Conservation (phyloP, 2,113 vertebrate genomes). For the Euleptes europaea region DNA sequence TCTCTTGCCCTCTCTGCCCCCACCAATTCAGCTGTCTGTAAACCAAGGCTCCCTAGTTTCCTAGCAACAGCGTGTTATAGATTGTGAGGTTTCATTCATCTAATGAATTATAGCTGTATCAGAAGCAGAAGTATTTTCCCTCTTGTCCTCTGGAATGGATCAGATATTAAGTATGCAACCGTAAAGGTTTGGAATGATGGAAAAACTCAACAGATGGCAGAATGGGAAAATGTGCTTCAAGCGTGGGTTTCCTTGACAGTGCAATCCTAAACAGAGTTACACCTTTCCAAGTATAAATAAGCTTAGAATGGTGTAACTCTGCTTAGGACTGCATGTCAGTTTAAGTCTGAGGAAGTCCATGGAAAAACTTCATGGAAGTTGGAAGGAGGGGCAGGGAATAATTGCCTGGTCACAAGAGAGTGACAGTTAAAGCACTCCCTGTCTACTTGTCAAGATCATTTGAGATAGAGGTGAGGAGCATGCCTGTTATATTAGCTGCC, state of each 20-base stretch:
- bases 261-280: too few species aligned
- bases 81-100: neutral
- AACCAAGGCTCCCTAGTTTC: neutral
- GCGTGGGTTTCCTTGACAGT: too few species aligned
- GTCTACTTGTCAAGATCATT: neutral
- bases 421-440: neutral
- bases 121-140: neutral
- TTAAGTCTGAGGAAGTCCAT: neutral
- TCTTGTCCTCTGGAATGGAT: neutral
- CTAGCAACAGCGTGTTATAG: slow-evolving; percentile 14
- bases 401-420: neutral
- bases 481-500: too few species aligned
- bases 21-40: neutral
- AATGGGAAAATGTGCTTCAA: neutral
- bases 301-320: too few species aligned
- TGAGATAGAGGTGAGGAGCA: neutral
- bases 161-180: neutral
- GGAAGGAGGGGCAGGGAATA: too few species aligned
- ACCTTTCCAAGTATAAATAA: too few species aligned
- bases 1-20: neutral
- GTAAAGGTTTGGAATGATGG: neutral
- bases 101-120: slow-evolving; percentile 3
- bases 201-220: neutral
- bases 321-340: too few species aligned
- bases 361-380: neutral